Conservation (phyloP, 1,140 invertebrate genomes). For the Penaeus indicus region DNA sequence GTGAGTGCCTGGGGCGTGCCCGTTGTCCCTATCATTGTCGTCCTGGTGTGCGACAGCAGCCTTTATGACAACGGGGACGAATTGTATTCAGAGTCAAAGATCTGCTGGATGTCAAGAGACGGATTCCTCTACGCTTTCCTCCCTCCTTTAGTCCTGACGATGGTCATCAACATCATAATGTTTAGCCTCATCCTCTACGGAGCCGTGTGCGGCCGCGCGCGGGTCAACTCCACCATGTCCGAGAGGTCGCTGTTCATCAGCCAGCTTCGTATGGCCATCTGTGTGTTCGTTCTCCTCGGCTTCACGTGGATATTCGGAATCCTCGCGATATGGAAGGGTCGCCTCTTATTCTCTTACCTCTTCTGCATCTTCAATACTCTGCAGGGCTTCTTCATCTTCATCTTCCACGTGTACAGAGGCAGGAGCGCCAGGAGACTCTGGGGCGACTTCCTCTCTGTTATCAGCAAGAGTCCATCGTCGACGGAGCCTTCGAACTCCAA, state of each 20-base stretch:
- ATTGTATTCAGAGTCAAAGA: conserved; percentile 26
- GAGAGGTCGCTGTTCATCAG: conserved; percentile 69
- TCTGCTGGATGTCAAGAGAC: conserved; percentile 71
- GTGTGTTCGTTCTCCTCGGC: conserved; percentile 71
- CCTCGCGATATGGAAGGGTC: conserved; percentile 62
- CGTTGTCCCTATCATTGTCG: conserved; percentile 66
- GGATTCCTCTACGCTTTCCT: conserved; percentile 71
- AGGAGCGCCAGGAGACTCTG: conserved; percentile 62
- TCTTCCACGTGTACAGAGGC: conserved; percentile 68
- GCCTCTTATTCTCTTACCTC: conserved; percentile 66
- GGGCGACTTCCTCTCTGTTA: conserved; percentile 61
- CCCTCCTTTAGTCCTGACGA: conserved; percentile 70
- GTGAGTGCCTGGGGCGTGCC: conserved; percentile 71
- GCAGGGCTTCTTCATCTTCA: conserved; percentile 67
- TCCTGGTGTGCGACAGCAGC: conserved; percentile 65
- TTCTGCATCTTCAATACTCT: conserved; percentile 67
- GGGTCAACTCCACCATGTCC: conserved; percentile 69
- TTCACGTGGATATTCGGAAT: conserved; percentile 68
- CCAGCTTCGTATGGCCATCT: conserved; percentile 71
- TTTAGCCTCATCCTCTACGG: conserved; percentile 70
- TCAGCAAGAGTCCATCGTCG: neutral
- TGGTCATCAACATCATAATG: conserved; percentile 70
- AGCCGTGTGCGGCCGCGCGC: conserved; percentile 70
- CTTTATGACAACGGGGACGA: conserved; percentile 55
- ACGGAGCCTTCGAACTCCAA: conserved; percentile 21